These are phyloP conservation scores for Acrossocheilus wenchowensis DNA, from an alignment of 2,797 vertebrate genomes.

Conservation along the genomic window DNA sequence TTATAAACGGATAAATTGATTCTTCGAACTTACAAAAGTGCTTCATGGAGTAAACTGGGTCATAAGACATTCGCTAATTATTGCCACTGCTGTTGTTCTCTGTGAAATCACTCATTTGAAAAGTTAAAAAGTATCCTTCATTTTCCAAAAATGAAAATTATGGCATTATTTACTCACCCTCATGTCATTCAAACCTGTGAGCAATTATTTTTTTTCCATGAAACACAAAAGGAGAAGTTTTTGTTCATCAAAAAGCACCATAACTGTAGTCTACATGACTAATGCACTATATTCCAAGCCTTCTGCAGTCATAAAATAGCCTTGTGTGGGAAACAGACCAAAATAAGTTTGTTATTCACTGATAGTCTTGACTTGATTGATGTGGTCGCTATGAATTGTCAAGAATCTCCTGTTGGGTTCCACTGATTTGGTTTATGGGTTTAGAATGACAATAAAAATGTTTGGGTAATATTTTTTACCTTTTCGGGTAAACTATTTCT, in stretches of 20 bases:
- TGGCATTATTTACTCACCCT: slow-evolving; percentile 1
- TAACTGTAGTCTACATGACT: not conserved
- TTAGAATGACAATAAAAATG: not conserved
- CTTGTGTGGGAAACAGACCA: not conserved
- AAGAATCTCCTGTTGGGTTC: not conserved
- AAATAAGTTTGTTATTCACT: not conserved
- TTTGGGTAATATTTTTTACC: not conserved
- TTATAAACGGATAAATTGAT: not conserved
- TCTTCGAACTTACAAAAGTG: not conserved
- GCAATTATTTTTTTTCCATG: not conserved
- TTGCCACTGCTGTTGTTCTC: not conserved
- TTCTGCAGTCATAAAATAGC: not conserved
- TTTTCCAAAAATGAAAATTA: not conserved
- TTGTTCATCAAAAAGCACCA: not conserved
- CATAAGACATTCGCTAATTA: not conserved
- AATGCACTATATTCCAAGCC: not conserved
- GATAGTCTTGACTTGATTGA: not conserved
- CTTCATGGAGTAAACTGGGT: not conserved
- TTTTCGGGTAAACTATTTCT: not conserved
- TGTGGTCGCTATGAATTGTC: not conserved
- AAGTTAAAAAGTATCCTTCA: not conserved
- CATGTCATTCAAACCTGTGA: not conserved
- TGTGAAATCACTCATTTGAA: not conserved
- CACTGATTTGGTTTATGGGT: slow-evolving; percentile 15
- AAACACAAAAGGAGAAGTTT: not conserved